Conservation (phyloP, 1,140 invertebrate species). For the Plutomurus gul region DNA sequence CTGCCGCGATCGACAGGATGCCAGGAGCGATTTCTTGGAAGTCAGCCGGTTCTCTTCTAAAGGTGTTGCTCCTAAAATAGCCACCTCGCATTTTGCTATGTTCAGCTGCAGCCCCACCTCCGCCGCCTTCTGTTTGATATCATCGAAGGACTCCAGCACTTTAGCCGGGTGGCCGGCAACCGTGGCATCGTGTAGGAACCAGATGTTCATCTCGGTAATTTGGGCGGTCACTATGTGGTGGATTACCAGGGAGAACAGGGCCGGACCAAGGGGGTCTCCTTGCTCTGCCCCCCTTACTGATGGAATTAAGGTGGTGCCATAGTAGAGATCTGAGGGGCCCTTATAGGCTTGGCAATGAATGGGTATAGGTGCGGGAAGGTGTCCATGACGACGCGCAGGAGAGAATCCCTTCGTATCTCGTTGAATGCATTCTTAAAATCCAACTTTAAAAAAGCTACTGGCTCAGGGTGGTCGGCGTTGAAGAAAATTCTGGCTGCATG, state of each 20-base stretch:
- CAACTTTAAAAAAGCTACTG: too few species aligned
- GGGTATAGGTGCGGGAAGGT: too few species aligned
- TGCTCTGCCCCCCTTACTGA: conserved; percentile 55
- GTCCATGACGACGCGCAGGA: too few species aligned
- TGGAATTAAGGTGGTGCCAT: too few species aligned
- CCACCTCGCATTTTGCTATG: background rate
- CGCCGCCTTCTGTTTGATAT: background rate
- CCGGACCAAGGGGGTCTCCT: too few species aligned
- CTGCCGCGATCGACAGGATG: background rate
- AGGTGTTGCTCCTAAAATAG: background rate
- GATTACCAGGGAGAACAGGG: conserved; percentile 56
- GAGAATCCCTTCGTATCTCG: too few species aligned
- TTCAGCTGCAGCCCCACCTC: conserved; percentile 2
- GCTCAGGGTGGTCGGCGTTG: too few species aligned
- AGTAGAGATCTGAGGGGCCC: too few species aligned
- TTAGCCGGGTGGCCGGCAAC: background rate
- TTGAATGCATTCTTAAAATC: too few species aligned
- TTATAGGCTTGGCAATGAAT: too few species aligned
- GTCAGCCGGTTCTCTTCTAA: background rate
- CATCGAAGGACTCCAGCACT: background rate
- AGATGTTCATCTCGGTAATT: conserved; percentile 1
- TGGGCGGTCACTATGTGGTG: conserved; percentile 49
- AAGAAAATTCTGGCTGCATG: too few species aligned
- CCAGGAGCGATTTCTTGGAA: background rate
- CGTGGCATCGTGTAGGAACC: conserved; percentile 25